phyloP scores from a whole-genome alignment of 2,797 vertebrate species.

The Hypotaenidia philippensis region DNA sequence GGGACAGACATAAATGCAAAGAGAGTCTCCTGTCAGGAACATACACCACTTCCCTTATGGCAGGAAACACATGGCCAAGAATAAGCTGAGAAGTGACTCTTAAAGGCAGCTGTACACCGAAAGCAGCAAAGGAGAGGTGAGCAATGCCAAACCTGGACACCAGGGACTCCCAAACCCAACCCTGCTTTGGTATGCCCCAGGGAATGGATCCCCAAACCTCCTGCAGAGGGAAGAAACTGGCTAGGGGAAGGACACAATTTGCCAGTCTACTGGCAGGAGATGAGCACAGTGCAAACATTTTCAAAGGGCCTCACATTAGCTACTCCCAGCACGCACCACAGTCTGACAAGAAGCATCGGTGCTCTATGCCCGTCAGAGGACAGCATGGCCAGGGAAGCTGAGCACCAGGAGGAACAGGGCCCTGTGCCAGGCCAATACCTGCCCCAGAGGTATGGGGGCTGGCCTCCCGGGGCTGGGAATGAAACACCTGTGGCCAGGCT shows the following conservation, averaged over 20 bases:
- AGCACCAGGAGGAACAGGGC: neutral
- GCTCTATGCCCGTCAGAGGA: neutral
- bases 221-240: neutral
- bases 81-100: neutral
- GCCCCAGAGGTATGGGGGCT: neutral
- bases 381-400: neutral
- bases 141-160: neutral
- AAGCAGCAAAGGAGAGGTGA: neutral
- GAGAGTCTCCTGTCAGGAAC: constrained; percentile 13
- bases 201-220: neutral
- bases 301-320: neutral
- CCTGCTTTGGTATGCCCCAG: neutral
- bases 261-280: neutral
- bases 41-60: constrained; percentile 3
- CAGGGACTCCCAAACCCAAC: neutral
- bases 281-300: rapidly evolving
- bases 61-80: neutral
- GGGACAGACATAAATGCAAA: neutral
- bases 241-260: neutral
- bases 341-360: rapidly evolving
- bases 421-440: neutral
- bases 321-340: rapidly evolving
- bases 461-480: neutral
- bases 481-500: rapidly evolving
- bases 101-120: neutral